Evolutionary conservation across 2,113 vertebrate species (phyloP).

Genomic region (Barnardius zonarius): DNA sequence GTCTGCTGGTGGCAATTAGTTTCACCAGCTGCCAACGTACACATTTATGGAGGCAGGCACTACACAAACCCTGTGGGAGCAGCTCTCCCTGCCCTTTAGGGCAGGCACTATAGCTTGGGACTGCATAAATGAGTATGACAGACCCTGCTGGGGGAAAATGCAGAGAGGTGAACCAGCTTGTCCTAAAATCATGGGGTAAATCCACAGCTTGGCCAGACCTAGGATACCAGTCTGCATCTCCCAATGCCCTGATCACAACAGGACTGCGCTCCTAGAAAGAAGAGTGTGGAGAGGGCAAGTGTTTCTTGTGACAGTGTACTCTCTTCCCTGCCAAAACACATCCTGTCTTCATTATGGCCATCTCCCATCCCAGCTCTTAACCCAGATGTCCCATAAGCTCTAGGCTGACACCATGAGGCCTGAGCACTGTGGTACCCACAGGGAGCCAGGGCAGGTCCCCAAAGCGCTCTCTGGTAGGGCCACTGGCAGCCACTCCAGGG

Average conservation of each 20-base stretch:
- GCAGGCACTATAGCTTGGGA: fast-evolving
- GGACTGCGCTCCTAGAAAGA: not conserved
- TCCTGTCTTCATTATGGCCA: not conserved
- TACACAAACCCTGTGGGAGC: fast-evolving
- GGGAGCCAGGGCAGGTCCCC: not conserved
- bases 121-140: not conserved
- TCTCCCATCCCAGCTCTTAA: not conserved
- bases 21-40: not conserved
- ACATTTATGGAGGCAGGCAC: not conserved
- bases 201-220: not conserved
- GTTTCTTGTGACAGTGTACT: not conserved
- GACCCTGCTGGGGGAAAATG: not conserved
- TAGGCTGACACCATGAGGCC: not conserved
- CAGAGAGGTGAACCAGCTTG: not conserved
- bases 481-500: not conserved
- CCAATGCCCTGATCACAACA: not conserved
- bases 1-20: not conserved
- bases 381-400: not conserved
- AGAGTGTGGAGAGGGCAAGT: fast-evolving
- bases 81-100: not conserved
- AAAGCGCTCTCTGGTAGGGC: not conserved
- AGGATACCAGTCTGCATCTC: not conserved
- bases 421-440: not conserved
- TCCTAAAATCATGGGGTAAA: not conserved
- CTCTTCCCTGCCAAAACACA: not conserved